Conservation (phyloP, 2,797 vertebrate species). For the Todus mexicanus region DNA sequence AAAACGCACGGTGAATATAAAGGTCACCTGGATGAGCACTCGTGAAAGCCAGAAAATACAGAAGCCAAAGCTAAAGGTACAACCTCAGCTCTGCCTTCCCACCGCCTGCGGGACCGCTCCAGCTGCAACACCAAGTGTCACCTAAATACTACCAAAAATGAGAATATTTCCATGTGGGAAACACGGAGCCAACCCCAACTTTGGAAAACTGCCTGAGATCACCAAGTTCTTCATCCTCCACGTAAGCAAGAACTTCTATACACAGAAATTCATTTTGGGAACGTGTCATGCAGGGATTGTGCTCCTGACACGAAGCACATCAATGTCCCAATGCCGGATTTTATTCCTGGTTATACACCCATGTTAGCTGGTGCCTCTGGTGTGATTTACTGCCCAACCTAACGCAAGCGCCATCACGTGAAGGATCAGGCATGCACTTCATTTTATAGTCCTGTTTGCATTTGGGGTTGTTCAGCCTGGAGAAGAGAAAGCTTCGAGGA, state of each 20-base stretch:
- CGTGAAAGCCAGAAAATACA: neutral
- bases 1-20: fast-evolving
- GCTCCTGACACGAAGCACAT: neutral
- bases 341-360: neutral
- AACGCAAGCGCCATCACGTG: fast-evolving
- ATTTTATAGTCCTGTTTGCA: neutral
- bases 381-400: neutral
- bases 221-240: neutral
- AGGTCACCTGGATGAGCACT: fast-evolving
- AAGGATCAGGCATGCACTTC: neutral
- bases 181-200: neutral
- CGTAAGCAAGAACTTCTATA: too few species aligned
- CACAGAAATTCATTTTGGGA: neutral
- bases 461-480: too few species aligned
- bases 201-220: neutral
- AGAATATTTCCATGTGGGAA: neutral
- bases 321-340: fast-evolving
- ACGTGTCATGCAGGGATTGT: fast-evolving
- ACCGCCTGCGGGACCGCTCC: too few species aligned
- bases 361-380: neutral
- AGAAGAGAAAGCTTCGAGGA: too few species aligned
- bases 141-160: neutral
- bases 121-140: fast-evolving
- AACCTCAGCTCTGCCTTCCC: neutral
- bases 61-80: neutral